Evolutionary conservation across 2,888 invertebrate genomes (phyloP), one percentile per base, ranked within the genome.

Genomic region (Mimumesa dahlbomi): DNA sequence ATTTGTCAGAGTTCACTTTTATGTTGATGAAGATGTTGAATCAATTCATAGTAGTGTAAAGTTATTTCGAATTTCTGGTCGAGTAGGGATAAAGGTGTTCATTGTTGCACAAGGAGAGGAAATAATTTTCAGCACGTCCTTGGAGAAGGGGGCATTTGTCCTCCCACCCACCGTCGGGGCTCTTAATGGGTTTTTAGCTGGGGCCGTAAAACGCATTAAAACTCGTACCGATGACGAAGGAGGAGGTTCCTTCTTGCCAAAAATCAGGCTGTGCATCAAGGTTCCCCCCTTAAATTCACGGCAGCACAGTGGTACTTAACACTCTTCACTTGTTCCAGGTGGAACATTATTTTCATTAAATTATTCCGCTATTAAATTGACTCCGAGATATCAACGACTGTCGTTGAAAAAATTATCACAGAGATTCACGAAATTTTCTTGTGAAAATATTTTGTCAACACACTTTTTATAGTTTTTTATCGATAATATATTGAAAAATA

Each of bases 151-250:
- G 76, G 71, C 75, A 81, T 81, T 81, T 82, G 80, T 81, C 79
- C 79, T 79, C 75, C 78, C 77, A 74, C 75, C 78, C 70, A 71
- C 70, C 72, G 79, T 78, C 78, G 71, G n/a, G 74, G 67, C 64
- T 79, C 85, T 85, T 87, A 86, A 87, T 87, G 85, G 86, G 84
- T 85, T 87, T 86, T 86, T 81, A 84, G 82, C 77, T 76, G 71
- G 76, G 83, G 80, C 82, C 85, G 84, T 86, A 87, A 87, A 87
- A 87, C 84, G 87, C 86, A 87, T 87, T 87, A 87, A 87, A 87
- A 87, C 85, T 86, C 82, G 79, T 86, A 83, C 82, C 82, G 84
- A 85, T 85, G 87, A 87, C 85, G 86, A 85, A 84, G 83, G 75
- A 82, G 85, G 85, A 83, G 83, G 82, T 78, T 80, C 84, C 78